A percentile compares a stretch with the other conserved stretches of the same genome.
These are phyloP conservation scores for Hemaris fuciformis DNA, from an alignment of 2,888 invertebrate species.

Conservation along the genomic window DNA sequence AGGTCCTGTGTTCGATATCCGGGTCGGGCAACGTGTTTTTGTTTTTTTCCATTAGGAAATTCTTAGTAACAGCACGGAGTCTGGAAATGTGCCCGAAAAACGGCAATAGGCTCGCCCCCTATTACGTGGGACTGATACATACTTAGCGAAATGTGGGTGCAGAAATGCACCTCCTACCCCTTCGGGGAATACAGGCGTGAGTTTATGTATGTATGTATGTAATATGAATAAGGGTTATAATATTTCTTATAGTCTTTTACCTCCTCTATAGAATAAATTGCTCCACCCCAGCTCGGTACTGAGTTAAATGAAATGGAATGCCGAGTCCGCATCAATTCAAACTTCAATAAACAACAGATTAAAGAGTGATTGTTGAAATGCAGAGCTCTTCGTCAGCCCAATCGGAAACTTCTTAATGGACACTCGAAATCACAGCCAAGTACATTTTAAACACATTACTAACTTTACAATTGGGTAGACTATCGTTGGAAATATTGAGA, in stretches of 20 bases:
- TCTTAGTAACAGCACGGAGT: too few relatives aligned
- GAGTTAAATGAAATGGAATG: neutral
- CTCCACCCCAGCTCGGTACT: neutral
- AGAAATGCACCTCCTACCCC: too few relatives aligned
- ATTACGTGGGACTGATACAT: too few relatives aligned
- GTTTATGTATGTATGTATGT: too few relatives aligned
- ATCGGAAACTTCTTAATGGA: slow-evolving; percentile 64
- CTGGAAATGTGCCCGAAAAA: too few relatives aligned
- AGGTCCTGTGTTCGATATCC: too few relatives aligned
- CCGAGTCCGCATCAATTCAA: slow-evolving; percentile 22
- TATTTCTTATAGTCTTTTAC: neutral
- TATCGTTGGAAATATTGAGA: slow-evolving; percentile 26
- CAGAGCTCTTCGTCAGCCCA: slow-evolving; percentile 47
- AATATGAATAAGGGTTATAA: too few relatives aligned
- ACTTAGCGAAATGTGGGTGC: too few relatives aligned
- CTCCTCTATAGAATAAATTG: neutral
- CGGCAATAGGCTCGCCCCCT: too few relatives aligned
- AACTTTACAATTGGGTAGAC: slow-evolving; percentile 52
- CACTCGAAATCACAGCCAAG: slow-evolving; percentile 59
- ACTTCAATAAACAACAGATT: slow-evolving; percentile 32
- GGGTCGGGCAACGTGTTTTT: too few relatives aligned
- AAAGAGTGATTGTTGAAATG: slow-evolving; percentile 39
- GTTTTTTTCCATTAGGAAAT: too few relatives aligned
- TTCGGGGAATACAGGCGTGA: too few relatives aligned
- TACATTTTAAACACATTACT: slow-evolving; percentile 59